These are phyloP conservation scores for Adelognathus sp. DNA, from an alignment of 2,888 invertebrate genomes.

Conservation along the genomic window DNA sequence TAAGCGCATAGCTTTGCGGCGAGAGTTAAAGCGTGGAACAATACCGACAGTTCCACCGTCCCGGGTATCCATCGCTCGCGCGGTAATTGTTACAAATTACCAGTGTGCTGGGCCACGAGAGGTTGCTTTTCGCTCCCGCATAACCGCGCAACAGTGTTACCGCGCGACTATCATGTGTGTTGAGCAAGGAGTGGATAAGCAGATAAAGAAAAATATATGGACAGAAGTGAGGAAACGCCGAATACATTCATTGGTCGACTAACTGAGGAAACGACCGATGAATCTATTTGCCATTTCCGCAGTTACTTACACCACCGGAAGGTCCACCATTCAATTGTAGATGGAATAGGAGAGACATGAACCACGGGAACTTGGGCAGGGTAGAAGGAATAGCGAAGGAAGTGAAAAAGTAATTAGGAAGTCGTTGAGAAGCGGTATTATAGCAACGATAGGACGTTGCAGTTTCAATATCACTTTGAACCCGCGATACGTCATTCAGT, in stretches of 20 bases:
- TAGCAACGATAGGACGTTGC: not conserved
- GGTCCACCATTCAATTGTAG: not conserved
- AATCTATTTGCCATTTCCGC: not conserved
- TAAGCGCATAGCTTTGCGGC: not conserved
- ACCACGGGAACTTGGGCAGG: not conserved
- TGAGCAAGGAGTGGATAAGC: too few species aligned
- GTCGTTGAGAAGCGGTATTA: not conserved
- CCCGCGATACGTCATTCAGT: too few species aligned
- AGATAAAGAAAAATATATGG: too few species aligned
- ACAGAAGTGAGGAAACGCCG: too few species aligned
- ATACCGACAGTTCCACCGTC: not conserved
- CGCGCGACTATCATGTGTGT: too few species aligned
- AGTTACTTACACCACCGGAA: not conserved
- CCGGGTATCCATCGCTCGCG: slow-evolving; percentile 57
- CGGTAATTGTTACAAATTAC: slow-evolving; percentile 67
- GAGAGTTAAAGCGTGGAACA: slow-evolving; percentile 36
- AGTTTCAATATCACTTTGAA: not conserved
- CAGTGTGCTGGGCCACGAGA: not conserved
- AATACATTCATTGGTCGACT: too few species aligned
- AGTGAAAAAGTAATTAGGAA: not conserved
- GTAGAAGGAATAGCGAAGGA: not conserved
- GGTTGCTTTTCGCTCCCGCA: not conserved
- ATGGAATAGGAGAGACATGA: not conserved
- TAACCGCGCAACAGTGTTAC: not conserved
- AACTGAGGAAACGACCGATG: not conserved